phyloP scores from a whole-genome alignment of 2,888 invertebrate genomes.

The Ornithoptera alexandrae region DNA sequence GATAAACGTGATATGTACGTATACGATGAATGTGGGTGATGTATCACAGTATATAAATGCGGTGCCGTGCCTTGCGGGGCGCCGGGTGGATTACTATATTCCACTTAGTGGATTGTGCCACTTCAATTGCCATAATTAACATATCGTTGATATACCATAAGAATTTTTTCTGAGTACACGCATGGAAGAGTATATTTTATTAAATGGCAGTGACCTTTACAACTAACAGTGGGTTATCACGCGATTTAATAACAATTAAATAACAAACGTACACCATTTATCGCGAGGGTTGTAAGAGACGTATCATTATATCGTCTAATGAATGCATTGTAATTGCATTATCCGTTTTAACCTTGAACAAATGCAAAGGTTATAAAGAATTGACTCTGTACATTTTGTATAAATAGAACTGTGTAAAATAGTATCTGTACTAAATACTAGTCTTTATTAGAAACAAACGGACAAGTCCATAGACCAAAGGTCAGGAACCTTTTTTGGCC shows the following conservation, averaged over 20 bases:
- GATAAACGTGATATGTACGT: conserved; percentile 34
- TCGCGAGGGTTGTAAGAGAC: neutral
- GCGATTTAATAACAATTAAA: neutral
- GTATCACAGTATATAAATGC: conserved; percentile 63
- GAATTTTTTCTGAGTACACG: conserved; percentile 20
- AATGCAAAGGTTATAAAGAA: neutral
- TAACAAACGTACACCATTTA: neutral
- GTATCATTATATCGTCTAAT: neutral
- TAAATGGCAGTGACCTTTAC: neutral
- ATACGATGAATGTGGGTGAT: conserved; percentile 62
- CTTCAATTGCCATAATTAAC: conserved; percentile 49
- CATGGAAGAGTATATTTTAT: neutral
- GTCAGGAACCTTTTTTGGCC: no score
- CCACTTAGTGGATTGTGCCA: conserved; percentile 69
- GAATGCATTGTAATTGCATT: conserved; percentile 1
- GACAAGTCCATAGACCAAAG: no score
- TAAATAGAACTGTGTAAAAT: neutral
- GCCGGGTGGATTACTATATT: conserved; percentile 67
- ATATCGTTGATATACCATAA: conserved; percentile 61
- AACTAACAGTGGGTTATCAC: neutral
- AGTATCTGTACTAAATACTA: neutral
- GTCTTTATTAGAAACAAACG: neutral
- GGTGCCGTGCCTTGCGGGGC: conserved; percentile 61
- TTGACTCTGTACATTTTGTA: neutral
- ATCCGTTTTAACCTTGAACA: neutral